These are phyloP conservation scores for Acrossocheilus wenchowensis DNA, from an alignment of 2,797 vertebrate species.

Conservation along the genomic window DNA sequence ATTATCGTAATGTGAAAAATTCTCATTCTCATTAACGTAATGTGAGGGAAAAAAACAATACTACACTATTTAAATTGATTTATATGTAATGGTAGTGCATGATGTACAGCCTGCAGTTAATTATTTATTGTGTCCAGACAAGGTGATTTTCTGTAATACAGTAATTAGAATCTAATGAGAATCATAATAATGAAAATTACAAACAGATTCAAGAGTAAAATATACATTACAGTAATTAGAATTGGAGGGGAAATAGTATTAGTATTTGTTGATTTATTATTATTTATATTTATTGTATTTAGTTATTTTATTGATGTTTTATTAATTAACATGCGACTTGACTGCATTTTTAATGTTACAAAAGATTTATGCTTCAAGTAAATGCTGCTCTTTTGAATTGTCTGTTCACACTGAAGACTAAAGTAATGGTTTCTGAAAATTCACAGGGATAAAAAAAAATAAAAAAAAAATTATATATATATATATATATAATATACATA, in stretches of 20 bases:
- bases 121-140: background rate
- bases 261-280: background rate
- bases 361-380: background rate
- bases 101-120: background rate
- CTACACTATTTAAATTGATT: background rate
- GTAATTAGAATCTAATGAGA: background rate
- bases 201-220: background rate
- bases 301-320: background rate
- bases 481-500: too few relatives aligned
- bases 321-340: background rate
- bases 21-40: background rate
- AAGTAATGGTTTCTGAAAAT: background rate
- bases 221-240: background rate
- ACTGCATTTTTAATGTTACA: background rate
- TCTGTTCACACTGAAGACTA: background rate
- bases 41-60: background rate
- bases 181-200: background rate
- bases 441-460: too few relatives aligned
- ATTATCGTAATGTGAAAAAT: conserved; percentile 15
- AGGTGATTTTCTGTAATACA: background rate
- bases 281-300: background rate
- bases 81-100: background rate
- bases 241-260: background rate
- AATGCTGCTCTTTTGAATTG: background rate
- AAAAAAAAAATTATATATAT: too few relatives aligned